Percentiles rank a stretch among this genome's conserved stretches.
Evolutionary conservation across 2,888 invertebrate genomes (phyloP).

Genomic region (Melinaea marsaeus): DNA sequence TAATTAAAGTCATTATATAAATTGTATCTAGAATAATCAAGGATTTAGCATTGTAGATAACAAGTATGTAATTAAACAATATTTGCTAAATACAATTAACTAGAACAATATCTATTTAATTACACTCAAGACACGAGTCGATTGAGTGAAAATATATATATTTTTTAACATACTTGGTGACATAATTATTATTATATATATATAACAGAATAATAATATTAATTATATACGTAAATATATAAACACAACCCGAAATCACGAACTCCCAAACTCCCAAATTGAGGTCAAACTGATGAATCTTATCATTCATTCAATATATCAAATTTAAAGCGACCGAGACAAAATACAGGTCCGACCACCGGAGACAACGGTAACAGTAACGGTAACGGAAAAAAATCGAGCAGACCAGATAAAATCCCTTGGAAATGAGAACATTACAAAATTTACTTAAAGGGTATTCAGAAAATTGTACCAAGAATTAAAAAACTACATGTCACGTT

Average conservation of each 20-base stretch:
- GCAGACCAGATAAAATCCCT: constrained; percentile 55
- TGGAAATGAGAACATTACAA: constrained; percentile 37
- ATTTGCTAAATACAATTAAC: too few relatives aligned
- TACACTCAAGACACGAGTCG: too few relatives aligned
- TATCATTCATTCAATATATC: constrained; percentile 45
- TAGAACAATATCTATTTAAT: too few relatives aligned
- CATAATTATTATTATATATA: too few relatives aligned
- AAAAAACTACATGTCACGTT: neutral
- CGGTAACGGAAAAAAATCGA: constrained; percentile 69
- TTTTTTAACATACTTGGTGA: too few relatives aligned
- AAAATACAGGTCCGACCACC: constrained; percentile 73
- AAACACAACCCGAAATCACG: neutral
- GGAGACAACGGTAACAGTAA: constrained; percentile 71
- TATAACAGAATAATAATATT: neutral
- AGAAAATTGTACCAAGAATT: neutral
- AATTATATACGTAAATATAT: neutral
- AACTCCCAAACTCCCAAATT: constrained; percentile 45
- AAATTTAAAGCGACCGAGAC: constrained; percentile 58
- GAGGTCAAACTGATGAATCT: constrained; percentile 44
- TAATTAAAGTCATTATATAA: too few relatives aligned
- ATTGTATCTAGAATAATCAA: too few relatives aligned
- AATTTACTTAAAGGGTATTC: constrained; percentile 12
- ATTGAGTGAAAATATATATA: too few relatives aligned
- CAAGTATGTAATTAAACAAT: too few relatives aligned
- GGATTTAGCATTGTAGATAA: too few relatives aligned